phyloP scores from a whole-genome alignment of 2,797 vertebrate genomes.

The Lepilemur septentrionalis region DNA sequence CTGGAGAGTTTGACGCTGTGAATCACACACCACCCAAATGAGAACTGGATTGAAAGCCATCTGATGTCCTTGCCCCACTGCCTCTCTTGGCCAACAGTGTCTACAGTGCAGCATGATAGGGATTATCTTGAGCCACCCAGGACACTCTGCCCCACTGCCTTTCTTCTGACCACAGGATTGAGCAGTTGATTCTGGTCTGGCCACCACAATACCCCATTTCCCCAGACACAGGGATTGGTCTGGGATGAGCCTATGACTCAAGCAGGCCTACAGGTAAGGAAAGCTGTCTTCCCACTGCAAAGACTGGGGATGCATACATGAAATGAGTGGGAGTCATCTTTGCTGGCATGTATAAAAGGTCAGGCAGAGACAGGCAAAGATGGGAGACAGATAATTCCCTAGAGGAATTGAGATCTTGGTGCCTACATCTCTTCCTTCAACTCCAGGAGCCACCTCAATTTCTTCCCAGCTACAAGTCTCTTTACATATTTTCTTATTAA shows the following conservation, averaged over 20 bases:
- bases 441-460: background rate
- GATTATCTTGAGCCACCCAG: background rate
- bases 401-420: background rate
- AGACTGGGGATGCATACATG: background rate
- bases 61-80: background rate
- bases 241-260: background rate
- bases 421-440: background rate
- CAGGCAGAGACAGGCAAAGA: background rate
- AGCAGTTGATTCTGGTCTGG: background rate
- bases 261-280: background rate
- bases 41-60: constrained; percentile 26
- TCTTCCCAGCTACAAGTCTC: background rate
- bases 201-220: background rate
- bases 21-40: constrained; percentile 1
- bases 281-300: background rate
- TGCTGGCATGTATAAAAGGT: background rate
- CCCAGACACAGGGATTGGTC: background rate
- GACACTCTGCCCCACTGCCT: background rate
- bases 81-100: background rate
- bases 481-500: background rate
- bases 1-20: constrained; percentile 18
- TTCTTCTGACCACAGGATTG: background rate
- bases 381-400: background rate
- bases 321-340: background rate
- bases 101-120: background rate